Base-by-base conservation (phyloP, 2,888 invertebrate genomes). In the Pycnomerus fuliginosus region DNA sequence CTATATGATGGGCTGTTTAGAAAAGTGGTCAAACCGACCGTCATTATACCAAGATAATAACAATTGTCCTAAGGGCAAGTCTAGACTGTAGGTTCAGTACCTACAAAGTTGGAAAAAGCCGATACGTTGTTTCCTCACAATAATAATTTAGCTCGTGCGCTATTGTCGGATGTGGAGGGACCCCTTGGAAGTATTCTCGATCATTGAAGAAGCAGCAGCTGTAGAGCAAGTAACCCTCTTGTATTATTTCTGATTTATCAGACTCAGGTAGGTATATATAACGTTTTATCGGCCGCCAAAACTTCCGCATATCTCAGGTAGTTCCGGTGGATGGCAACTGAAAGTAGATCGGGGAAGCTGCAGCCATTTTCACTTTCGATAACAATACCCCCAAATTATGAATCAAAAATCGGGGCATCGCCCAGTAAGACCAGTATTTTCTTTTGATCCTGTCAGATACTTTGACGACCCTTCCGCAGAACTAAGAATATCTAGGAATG, bases 251-350 rank as follows among this genome's bases (percentile, higher is more conserved):
- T 58, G 60, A 55, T 53, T 60, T 64, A 56, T 53, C 57, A 58
- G 60, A 60, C n/a, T 63, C 65, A 62, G 61, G 62, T 62, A 65
- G 50, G 20, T 20, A 47, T 39, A 50, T 48, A 40, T 46, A 32
- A 37, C 41, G 43, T 55, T 48, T 60, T 60, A 55, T 62, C 58
- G 53, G 60, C 63, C 67, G 65, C 65, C 65, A 65, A 68, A 66
- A 64, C 64, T 65, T 67, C 64, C 65, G 62, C 50, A 22, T 47
- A 28, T 31, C 55, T 63, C 66, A 67, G 65, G 66, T 66, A 68
- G 65, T 64, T 65, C 63, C 64, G 65, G 61, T 58, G 57, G 49
- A 58, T 54, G 39, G 40, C 47, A 52, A 41, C 44, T 35, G 30
- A 42, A 49, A 40, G 32, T 51, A 41, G 50, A 50, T 50, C 48